These are phyloP conservation scores for Pseudoatta argentina DNA, from an alignment of 1,140 invertebrate genomes.

Conservation along the genomic window DNA sequence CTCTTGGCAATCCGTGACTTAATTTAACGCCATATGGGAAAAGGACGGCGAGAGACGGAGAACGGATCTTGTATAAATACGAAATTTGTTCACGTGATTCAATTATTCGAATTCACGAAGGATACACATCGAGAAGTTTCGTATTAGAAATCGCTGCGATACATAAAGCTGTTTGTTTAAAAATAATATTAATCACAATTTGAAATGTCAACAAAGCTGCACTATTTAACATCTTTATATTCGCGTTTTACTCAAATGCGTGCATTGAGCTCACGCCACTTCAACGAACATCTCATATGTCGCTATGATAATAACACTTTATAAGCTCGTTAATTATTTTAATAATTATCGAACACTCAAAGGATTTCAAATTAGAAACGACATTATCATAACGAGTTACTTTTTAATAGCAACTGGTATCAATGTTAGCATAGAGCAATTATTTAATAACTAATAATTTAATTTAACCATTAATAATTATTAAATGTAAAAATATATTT, in stretches of 20 bases:
- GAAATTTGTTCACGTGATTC: background rate
- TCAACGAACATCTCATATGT: constrained; percentile 11
- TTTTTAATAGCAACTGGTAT: background rate
- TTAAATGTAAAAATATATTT: constrained; percentile 24
- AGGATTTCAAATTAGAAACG: background rate
- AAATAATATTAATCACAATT: constrained; percentile 3
- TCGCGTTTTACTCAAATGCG: background rate
- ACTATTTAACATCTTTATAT: constrained; percentile 9
- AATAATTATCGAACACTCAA: constrained; percentile 26
- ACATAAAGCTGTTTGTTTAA: constrained; percentile 12
- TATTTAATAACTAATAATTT: constrained; percentile 7
- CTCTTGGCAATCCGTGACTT: constrained; percentile 10
- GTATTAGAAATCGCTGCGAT: background rate
- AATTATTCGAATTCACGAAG: constrained; percentile 18
- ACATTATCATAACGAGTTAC: background rate
- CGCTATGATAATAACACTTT: constrained; percentile 15
- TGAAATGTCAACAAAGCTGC: constrained; percentile 9
- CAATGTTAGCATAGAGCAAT: background rate
- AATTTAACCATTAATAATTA: background rate
- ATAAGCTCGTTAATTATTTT: constrained; percentile 13
- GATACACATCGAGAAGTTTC: constrained; percentile 18
- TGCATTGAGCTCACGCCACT: background rate
- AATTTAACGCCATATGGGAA: constrained; percentile 17
- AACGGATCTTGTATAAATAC: background rate
- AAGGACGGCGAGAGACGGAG: constrained; percentile 27